These are phyloP conservation scores for Nothocercus nigrocapillus DNA, from an alignment of 2,113 vertebrate genomes.

Conservation along the genomic window DNA sequence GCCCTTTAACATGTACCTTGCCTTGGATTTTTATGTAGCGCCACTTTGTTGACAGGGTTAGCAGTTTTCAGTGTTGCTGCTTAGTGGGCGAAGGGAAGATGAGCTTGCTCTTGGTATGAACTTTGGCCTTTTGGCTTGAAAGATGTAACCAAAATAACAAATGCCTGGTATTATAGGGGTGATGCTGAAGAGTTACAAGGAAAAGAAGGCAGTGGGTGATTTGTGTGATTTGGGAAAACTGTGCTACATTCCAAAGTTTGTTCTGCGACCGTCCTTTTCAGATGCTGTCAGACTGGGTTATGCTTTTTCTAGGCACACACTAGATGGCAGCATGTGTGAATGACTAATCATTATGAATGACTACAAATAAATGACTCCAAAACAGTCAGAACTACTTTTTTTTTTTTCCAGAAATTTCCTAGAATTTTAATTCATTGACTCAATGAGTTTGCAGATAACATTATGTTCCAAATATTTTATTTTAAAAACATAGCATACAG, in stretches of 20 bases:
- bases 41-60: background rate
- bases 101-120: background rate
- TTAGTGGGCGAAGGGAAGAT: background rate
- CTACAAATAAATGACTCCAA: background rate
- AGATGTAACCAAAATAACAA: background rate
- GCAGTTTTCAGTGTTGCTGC: background rate
- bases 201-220: background rate
- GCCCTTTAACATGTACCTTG: background rate
- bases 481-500: background rate
- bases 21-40: background rate
- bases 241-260: background rate
- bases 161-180: background rate
- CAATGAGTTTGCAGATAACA: background rate
- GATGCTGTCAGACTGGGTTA: background rate
- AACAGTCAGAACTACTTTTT: background rate
- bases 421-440: background rate
- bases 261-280: background rate
- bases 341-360: background rate
- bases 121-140: background rate
- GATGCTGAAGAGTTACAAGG: background rate
- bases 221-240: background rate
- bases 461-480: background rate
- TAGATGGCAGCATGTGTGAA: conserved; percentile 69
- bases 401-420: background rate
- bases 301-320: conserved; percentile 20